A percentile compares a stretch with the other conserved stretches of the same genome.
Conservation (phyloP, 2,888 invertebrate species). For the Tetanocera ferruginea region DNA sequence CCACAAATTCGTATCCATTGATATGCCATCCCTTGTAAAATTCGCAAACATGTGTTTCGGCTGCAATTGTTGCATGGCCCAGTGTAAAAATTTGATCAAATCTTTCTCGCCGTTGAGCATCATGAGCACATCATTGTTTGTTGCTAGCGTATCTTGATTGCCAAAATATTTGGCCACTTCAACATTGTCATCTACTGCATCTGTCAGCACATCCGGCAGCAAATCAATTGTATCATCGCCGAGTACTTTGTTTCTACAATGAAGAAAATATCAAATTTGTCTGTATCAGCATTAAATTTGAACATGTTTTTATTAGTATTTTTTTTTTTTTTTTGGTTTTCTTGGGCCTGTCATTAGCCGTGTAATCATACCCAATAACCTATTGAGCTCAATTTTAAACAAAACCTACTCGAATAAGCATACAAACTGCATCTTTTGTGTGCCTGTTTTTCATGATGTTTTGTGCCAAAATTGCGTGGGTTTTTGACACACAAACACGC, state of each 20-base stretch:
- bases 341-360: neutral
- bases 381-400: slow-evolving; percentile 43
- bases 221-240: neutral
- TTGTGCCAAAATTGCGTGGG: slow-evolving; percentile 56
- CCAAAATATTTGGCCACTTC: slow-evolving; percentile 14
- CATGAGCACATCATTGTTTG: slow-evolving; percentile 59
- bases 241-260: slow-evolving; percentile 51
- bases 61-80: slow-evolving; percentile 63
- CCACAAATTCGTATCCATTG: slow-evolving; percentile 62
- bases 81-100: slow-evolving; percentile 61
- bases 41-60: slow-evolving; percentile 48
- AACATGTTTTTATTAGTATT: neutral
- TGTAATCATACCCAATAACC: slow-evolving; percentile 42
- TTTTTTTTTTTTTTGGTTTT: neutral
- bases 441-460: slow-evolving; percentile 48
- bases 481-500: slow-evolving; percentile 6
- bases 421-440: neutral
- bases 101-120: slow-evolving; percentile 64
- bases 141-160: slow-evolving; percentile 22
- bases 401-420: neutral
- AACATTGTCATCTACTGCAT: slow-evolving; percentile 33
- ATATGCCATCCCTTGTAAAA: slow-evolving; percentile 49
- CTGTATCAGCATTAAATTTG: neutral
- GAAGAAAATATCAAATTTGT: slow-evolving; percentile 33
- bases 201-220: slow-evolving; percentile 8